A percentile compares a stretch with the other conserved stretches of the same genome.
These are phyloP conservation scores for Callionymus lyra DNA, from an alignment of 2,113 vertebrate species.

Conservation along the genomic window DNA sequence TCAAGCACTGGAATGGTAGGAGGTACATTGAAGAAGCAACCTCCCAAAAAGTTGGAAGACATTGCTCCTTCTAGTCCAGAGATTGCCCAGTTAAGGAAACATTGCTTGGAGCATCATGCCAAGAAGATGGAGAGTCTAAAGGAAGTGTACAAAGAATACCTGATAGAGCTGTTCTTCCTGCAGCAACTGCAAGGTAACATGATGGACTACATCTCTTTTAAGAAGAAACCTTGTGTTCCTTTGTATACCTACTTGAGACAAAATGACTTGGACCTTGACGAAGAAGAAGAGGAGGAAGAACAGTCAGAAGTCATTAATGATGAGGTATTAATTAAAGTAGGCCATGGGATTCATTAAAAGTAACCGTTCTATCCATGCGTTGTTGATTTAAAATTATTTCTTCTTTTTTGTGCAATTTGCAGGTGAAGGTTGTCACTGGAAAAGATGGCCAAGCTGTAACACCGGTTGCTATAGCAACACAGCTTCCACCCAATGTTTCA, in stretches of 20 bases:
- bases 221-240: slow-evolving; percentile 88
- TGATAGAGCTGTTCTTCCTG: slow-evolving; percentile 93
- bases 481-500: slow-evolving; percentile 93
- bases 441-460: slow-evolving; percentile 94
- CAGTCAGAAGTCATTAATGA: slow-evolving; percentile 94
- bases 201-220: slow-evolving; percentile 96
- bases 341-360: not conserved
- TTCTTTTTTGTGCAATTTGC: slow-evolving; percentile 40
- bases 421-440: slow-evolving; percentile 94
- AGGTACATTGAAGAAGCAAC: slow-evolving; percentile 71
- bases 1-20: slow-evolving; percentile 51
- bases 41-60: slow-evolving; percentile 82
- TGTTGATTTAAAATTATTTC: not conserved
- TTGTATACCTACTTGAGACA: slow-evolving; percentile 88
- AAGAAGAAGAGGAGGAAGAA: slow-evolving; percentile 92
- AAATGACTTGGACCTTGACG: slow-evolving; percentile 91
- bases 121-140: slow-evolving; percentile 83
- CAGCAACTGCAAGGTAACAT: slow-evolving; percentile 97
- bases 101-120: slow-evolving; percentile 85
- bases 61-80: slow-evolving; percentile 85
- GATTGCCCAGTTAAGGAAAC: slow-evolving; percentile 84
- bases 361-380: not conserved
- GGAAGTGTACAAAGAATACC: slow-evolving; percentile 86
- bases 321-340: slow-evolving; percentile 70
- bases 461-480: slow-evolving; percentile 93